Evolutionary conservation across 2,113 vertebrate genomes (phyloP).

Genomic region (Otis tarda): DNA sequence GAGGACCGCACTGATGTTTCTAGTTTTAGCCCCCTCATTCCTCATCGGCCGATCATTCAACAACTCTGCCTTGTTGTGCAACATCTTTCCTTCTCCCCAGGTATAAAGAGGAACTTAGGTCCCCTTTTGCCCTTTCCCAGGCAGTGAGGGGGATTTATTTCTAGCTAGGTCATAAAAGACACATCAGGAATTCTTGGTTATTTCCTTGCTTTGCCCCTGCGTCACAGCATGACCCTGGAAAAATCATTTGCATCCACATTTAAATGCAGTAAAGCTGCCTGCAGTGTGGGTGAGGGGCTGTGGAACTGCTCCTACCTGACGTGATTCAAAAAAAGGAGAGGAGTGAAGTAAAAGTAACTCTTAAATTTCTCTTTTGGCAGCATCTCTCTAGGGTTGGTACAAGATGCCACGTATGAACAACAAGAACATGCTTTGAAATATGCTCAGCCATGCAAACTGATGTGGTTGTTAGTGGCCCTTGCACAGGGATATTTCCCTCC

Average conservation of each 20-base stretch:
- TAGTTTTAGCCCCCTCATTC: not conserved
- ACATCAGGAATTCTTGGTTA: not conserved
- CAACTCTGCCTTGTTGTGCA: not conserved
- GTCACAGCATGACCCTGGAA: not conserved
- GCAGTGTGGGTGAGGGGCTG: not conserved
- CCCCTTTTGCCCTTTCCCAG: not conserved
- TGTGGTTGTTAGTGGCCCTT: not conserved
- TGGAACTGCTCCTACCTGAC: not conserved
- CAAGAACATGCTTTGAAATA: not conserved
- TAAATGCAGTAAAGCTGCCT: not conserved
- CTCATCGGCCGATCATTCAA: not conserved
- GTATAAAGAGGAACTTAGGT: not conserved
- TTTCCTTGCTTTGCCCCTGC: not conserved
- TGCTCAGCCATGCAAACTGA: not conserved
- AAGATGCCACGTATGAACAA: accelerated
- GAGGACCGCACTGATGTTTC: accelerated
- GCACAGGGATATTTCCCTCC: not conserved
- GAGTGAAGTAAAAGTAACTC: not conserved
- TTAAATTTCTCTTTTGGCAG: not conserved
- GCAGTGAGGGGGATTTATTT: not conserved
- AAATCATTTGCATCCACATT: not conserved
- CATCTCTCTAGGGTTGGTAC: not conserved
- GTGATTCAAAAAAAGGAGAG: not conserved
- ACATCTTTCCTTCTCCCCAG: not conserved
- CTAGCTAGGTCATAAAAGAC: not conserved